Conservation (phyloP, 2,797 vertebrate species). For the Danio jaintianensis region DNA sequence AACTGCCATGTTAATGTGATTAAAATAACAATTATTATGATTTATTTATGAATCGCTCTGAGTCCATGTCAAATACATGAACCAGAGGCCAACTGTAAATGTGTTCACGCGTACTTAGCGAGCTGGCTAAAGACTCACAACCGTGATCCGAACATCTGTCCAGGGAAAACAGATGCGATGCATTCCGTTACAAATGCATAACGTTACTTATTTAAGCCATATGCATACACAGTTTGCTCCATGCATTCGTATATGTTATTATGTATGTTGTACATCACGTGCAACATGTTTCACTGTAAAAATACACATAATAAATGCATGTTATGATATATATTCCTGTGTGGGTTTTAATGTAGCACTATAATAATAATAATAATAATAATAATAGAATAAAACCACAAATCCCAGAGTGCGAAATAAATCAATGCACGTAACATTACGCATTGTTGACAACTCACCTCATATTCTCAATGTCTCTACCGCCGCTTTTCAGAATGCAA, state of each 20-base stretch:
- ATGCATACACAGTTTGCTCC: not conserved
- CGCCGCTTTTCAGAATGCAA: conserved; percentile 87
- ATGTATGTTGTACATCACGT: not conserved
- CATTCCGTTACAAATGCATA: conserved; percentile 34
- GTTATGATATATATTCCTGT: not conserved
- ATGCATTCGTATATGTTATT: not conserved
- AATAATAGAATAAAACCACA: no score
- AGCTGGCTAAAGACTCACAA: conserved; percentile 12
- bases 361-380: no score
- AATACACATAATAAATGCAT: not conserved
- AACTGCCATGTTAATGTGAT: not conserved
- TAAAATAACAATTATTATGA: not conserved
- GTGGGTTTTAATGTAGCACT: not conserved
- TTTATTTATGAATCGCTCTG: not conserved
- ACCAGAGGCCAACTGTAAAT: not conserved
- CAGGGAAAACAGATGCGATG: conserved; percentile 1
- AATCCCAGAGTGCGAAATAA: not conserved
- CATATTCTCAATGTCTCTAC: conserved; percentile 93
- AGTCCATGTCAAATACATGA: not conserved
- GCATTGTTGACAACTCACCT: conserved; percentile 78
- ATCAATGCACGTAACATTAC: conserved; percentile 18
- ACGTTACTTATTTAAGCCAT: no score
- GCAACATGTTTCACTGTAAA: not conserved
- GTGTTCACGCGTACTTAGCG: conserved; percentile 22
- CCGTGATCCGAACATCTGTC: conserved; percentile 46